These are phyloP conservation scores for Apus apus DNA, from an alignment of 2,113 vertebrate genomes.

Conservation along the genomic window DNA sequence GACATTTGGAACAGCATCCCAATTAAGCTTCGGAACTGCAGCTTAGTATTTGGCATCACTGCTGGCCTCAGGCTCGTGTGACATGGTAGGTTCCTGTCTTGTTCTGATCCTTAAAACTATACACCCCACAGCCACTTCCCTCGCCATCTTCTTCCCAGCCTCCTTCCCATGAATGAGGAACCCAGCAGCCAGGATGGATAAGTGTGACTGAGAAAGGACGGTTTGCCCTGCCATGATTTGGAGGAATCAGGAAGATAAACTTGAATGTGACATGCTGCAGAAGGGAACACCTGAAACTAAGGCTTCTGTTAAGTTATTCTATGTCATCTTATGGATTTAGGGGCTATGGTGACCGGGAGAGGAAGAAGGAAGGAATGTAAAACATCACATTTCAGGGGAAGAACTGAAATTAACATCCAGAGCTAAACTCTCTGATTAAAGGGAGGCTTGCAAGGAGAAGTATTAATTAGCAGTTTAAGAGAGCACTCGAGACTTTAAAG, in stretches of 20 bases:
- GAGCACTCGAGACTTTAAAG: background rate
- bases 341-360: background rate
- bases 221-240: background rate
- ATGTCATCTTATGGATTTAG: background rate
- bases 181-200: background rate
- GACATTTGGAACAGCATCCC: background rate
- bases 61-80: background rate
- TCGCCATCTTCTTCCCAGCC: background rate
- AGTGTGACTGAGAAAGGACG: background rate
- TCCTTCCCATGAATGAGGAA: background rate
- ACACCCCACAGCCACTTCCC: rapidly evolving
- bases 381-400: background rate
- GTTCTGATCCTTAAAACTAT: background rate
- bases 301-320: background rate
- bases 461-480: background rate
- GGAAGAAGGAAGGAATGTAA: background rate
- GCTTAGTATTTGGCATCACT: background rate
- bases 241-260: background rate
- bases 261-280: background rate
- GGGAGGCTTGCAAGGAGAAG: background rate
- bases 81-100: background rate
- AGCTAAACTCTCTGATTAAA: background rate
- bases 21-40: background rate
- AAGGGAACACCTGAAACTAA: background rate
- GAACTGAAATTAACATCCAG: background rate